phyloP scores from a whole-genome alignment of 2,888 invertebrate genomes.

The Choristoneura rosaceana region DNA sequence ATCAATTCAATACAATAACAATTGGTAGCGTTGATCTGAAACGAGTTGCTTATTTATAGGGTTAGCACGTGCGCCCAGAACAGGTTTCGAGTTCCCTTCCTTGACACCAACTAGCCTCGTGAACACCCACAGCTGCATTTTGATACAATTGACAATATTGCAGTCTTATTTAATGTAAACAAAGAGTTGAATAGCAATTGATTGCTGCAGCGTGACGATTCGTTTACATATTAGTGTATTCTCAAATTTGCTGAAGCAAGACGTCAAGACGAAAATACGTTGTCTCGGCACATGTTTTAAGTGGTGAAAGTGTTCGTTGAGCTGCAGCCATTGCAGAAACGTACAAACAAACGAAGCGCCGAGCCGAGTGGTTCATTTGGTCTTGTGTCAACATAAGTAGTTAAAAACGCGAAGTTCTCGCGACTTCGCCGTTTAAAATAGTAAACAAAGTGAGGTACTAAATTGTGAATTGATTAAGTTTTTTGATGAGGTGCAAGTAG shows the following conservation, averaged over 20 bases:
- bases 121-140: neutral
- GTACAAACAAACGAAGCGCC: constrained; percentile 2
- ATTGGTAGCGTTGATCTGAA: neutral
- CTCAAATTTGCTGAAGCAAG: constrained; percentile 5
- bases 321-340: constrained; percentile 13
- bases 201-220: neutral
- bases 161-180: neutral
- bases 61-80: constrained; percentile 54
- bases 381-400: neutral
- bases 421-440: neutral
- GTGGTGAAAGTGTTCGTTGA: constrained; percentile 20
- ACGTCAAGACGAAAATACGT: constrained; percentile 5
- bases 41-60: constrained; percentile 25
- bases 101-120: constrained; percentile 27
- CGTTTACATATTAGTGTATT: neutral
- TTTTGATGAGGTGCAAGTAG: too few relatives aligned
- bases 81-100: constrained; percentile 51
- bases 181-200: neutral
- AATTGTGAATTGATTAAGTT: too few relatives aligned
- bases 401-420: neutral
- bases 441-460: neutral
- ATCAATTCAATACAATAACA: neutral
- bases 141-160: neutral
- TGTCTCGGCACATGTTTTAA: constrained; percentile 9
- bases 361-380: constrained; percentile 1